phyloP scores from a whole-genome alignment of 2,888 invertebrate species.

The Caenorhabditis sp. region DNA sequence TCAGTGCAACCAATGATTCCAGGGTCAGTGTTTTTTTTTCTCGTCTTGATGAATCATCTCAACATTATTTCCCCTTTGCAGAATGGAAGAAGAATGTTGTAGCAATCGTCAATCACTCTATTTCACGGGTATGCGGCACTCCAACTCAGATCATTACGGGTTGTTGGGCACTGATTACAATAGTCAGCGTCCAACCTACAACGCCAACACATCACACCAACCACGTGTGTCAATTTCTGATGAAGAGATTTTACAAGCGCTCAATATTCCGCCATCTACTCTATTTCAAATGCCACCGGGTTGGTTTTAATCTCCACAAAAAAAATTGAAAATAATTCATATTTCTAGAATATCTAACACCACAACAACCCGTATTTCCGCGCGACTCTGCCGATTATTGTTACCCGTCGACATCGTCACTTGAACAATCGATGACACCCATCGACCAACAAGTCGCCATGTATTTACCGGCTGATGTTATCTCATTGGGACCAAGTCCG shows the following conservation, averaged over 20 bases:
- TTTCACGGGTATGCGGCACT: conserved; percentile 13
- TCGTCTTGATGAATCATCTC: neutral
- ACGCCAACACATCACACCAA: neutral
- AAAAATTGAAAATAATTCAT: too few relatives aligned
- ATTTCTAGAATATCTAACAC: neutral
- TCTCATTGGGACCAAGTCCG: conserved; percentile 4
- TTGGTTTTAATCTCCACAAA: too few relatives aligned
- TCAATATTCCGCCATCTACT: conserved; percentile 23
- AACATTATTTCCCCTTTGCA: conserved; percentile 3
- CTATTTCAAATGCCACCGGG: neutral
- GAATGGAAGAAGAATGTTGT: conserved; percentile 22
- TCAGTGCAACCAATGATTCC: conserved; percentile 16
- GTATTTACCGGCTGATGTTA: conserved; percentile 4
- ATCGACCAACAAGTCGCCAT: neutral
- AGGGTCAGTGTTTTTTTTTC: conserved; percentile 16
- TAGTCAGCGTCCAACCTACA: neutral
- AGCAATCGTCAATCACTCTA: conserved; percentile 10
- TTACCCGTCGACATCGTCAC: conserved; percentile 19
- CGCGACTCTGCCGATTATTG: conserved; percentile 10
- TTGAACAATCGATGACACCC: conserved; percentile 2
- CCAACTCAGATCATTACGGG: conserved; percentile 27
- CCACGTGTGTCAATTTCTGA: conserved; percentile 31
- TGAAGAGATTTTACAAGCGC: conserved; percentile 29
- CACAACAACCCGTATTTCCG: neutral
- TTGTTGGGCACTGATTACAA: conserved; percentile 16